Conservation (phyloP, 2,888 invertebrate species). For the Rotaria macrura region DNA sequence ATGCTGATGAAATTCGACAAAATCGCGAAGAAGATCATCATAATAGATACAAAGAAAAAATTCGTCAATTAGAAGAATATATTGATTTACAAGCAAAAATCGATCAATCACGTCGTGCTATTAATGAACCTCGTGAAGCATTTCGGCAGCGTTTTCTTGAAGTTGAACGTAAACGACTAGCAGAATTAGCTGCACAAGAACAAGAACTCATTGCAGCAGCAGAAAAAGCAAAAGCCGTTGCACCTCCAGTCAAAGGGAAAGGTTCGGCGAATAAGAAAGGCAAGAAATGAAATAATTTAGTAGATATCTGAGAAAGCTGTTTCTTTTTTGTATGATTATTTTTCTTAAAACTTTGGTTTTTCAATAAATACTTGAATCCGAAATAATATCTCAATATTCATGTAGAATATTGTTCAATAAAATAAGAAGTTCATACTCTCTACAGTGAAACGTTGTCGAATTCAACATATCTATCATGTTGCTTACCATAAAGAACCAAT, state of each 20-base stretch:
- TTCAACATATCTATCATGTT: too few relatives aligned
- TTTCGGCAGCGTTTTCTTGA: conserved; percentile 47
- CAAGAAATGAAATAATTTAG: background rate
- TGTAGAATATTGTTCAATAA: background rate
- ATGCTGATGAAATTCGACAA: conserved; percentile 42
- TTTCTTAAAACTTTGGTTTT: background rate
- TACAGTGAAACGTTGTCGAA: too few relatives aligned
- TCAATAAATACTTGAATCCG: background rate
- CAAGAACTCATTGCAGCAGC: background rate
- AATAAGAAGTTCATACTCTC: too few relatives aligned
- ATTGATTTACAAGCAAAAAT: conserved; percentile 42
- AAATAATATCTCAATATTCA: background rate
- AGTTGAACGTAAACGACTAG: conserved; percentile 42
- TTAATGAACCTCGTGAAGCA: conserved; percentile 38
- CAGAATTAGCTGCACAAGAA: conserved; percentile 44
- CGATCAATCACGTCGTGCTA: conserved; percentile 22
- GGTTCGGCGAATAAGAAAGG: background rate
- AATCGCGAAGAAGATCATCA: conserved; percentile 43
- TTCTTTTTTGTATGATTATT: background rate
- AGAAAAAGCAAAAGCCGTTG: background rate
- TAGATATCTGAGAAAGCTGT: background rate
- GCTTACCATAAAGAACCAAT: too few relatives aligned
- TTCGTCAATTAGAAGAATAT: conserved; percentile 44
- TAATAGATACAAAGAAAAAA: conserved; percentile 43
- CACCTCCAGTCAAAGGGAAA: background rate